Base-by-base conservation (phyloP, 2,888 invertebrate species). In the Drosophila mayaguana region DNA sequence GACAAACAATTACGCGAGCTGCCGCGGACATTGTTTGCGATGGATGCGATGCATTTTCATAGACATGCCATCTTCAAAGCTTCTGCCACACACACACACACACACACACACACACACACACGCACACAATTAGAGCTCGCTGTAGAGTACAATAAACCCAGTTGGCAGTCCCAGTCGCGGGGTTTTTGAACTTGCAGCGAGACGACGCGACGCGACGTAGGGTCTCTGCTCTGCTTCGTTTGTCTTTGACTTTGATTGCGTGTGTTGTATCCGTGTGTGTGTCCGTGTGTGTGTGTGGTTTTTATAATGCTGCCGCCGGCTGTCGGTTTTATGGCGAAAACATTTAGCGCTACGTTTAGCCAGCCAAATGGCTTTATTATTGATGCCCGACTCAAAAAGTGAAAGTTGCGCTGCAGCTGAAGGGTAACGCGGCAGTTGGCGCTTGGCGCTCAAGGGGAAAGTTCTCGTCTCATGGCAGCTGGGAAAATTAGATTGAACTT, bases 91-190 rank as follows among this genome's bases (percentile, higher is more conserved):
- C 45, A 38, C 48, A 56, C 34, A 53, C 48, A 56, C 34, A 53
- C 54, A 60, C 60, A 68, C 59, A 62, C 63, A 65, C 65, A 42
- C 18, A 48, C 45, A 51, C 32, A 56, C 36, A 51, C 28, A 56
- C 59, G 22, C 18, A 60, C 63, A 64, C 83, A 84, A 83, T 84
- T 84, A 81, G 83, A 83, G 68, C 77, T 80, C 38, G 74, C 65
- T 64, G 64, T 65, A 77, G 81, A 83, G 86, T 87, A 88, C 86
- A 87, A 86, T 86, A 87, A 85, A 87, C 86, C 72, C 80, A 88
- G 83, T 84, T 80, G 72, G 81, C 81, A 54, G 59, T 55, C 20
- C 69, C 50, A 63, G 64, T 72, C 71, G 74, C 79, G 86, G 75
- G 86, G 86, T 88, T 82, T 87, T 87, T 87, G 86, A 87, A 87